Percentiles rank a stretch among this genome's conserved stretches.
phyloP scores from a whole-genome alignment of 2,113 vertebrate genomes.

The Campylomormyrus numenius region DNA sequence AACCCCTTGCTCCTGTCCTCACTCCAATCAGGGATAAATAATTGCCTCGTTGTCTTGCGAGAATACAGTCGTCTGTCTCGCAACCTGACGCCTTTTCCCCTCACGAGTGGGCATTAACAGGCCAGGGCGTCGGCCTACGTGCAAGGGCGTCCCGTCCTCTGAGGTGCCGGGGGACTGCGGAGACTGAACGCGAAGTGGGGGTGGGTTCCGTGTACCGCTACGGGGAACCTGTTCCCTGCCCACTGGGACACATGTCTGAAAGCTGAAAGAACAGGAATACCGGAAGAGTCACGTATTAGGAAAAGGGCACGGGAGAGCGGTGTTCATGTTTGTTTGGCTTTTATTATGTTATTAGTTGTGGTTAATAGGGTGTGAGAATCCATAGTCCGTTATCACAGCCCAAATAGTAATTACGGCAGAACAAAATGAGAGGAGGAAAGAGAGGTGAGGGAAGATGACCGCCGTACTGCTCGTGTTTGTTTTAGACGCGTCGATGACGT shows the following conservation, averaged over 20 bases:
- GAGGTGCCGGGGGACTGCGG: neutral
- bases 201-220: neutral
- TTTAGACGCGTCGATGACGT: neutral
- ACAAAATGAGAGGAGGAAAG: neutral
- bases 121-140: neutral
- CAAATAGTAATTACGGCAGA: neutral
- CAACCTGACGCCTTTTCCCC: neutral
- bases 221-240: neutral
- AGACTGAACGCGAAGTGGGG: neutral
- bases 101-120: neutral
- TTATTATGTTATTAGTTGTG: neutral
- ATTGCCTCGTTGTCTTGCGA: constrained; percentile 39
- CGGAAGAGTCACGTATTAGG: neutral
- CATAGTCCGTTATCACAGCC: neutral
- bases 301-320: neutral
- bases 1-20: constrained; percentile 1
- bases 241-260: neutral
- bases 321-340: neutral
- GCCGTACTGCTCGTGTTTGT: neutral
- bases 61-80: constrained; percentile 22
- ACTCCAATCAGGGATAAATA: constrained; percentile 54
- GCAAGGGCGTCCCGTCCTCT: neutral
- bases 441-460: neutral
- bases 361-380: neutral
- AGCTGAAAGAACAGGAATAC: neutral